These are phyloP conservation scores for Cydia amplana DNA, from an alignment of 1,140 invertebrate genomes.

Conservation along the genomic window DNA sequence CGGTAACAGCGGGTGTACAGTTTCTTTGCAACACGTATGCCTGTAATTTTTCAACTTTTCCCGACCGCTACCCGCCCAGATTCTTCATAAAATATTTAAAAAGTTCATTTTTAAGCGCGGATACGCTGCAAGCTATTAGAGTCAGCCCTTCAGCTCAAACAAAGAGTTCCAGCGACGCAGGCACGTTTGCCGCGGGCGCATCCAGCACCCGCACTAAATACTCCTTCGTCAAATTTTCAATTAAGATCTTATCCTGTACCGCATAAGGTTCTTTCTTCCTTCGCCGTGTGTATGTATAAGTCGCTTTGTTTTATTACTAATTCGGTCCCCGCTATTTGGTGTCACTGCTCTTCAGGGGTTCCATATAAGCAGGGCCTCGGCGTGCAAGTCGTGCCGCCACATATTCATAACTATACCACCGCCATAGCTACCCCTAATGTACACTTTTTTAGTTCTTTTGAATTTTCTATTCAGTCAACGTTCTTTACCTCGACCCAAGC, in stretches of 20 bases:
- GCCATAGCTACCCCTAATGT: background rate
- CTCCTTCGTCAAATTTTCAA: conserved; percentile 50
- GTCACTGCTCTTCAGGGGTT: conserved; percentile 69
- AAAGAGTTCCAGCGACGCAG: conserved; percentile 72
- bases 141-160: conserved; percentile 76
- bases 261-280: conserved; percentile 60
- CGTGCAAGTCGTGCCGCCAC: conserved; percentile 44
- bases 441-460: background rate
- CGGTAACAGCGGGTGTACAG: background rate
- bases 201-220: conserved; percentile 55
- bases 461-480: conserved; percentile 19
- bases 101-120: conserved; percentile 74
- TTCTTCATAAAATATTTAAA: conserved; percentile 76
- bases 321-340: conserved; percentile 74
- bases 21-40: background rate
- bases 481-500: conserved; percentile 2
- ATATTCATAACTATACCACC: background rate
- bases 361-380: conserved; percentile 55
- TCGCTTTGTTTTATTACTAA: conserved; percentile 69
- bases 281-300: conserved; percentile 50
- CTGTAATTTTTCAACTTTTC: conserved; percentile 22
- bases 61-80: conserved; percentile 36
- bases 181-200: conserved; percentile 60
- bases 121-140: conserved; percentile 77
- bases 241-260: conserved; percentile 61